Percentiles rank a stretch among this genome's conserved stretches.
Conservation (phyloP, 2,888 invertebrate genomes). For the Yponomeuta cagnagella region DNA sequence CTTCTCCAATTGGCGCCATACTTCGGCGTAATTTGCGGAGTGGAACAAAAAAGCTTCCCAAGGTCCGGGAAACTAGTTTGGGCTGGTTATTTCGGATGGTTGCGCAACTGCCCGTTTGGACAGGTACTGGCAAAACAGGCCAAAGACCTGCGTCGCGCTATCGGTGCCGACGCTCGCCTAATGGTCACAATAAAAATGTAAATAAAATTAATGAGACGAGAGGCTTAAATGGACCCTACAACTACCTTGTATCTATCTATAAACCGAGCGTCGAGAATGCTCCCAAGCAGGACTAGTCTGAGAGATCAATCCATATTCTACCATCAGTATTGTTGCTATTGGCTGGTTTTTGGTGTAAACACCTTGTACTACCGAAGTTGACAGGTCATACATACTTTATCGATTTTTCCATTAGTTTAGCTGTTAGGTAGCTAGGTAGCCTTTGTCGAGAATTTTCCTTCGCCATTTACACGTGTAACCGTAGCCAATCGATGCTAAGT, state of each 20-base stretch:
- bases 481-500: not conserved
- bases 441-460: not conserved
- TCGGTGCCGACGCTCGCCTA: constrained; percentile 32
- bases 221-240: constrained; percentile 32
- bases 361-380: too few species aligned
- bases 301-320: too few species aligned
- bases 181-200: constrained; percentile 58
- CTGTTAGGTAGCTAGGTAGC: not conserved
- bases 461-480: not conserved
- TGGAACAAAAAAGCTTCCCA: constrained; percentile 22
- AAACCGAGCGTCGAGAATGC: too few species aligned
- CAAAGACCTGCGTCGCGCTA: constrained; percentile 51
- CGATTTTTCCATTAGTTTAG: too few species aligned
- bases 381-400: too few species aligned
- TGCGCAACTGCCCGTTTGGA: constrained; percentile 43
- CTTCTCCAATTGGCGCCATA: not conserved
- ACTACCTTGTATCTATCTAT: not conserved
- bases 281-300: too few species aligned
- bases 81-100: constrained; percentile 58
- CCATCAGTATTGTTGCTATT: not conserved
- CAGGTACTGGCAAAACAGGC: constrained; percentile 33
- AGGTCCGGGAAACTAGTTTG: constrained; percentile 64
- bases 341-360: not conserved
- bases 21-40: not conserved
- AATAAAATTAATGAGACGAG: constrained; percentile 56